Evolutionary conservation across 2,888 invertebrate species (phyloP).

Genomic region (Lamellibrachia columna): DNA sequence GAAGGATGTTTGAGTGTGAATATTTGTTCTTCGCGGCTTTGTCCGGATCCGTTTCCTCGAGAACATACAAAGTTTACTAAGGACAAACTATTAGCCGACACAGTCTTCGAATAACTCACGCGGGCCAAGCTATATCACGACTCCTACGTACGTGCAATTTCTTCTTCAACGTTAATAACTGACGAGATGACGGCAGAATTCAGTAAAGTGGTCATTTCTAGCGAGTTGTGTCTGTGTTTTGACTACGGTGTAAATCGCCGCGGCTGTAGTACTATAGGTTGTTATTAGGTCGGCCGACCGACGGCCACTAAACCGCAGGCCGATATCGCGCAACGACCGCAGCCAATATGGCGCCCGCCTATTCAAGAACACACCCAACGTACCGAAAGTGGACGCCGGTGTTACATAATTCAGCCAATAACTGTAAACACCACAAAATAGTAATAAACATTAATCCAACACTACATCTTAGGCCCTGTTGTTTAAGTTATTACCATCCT

Average conservation of each 20-base stretch:
- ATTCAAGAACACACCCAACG: neutral
- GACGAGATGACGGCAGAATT: neutral
- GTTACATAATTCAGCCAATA: neutral
- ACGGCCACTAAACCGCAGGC: neutral
- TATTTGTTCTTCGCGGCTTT: neutral
- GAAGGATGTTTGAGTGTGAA: neutral
- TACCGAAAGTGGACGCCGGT: neutral
- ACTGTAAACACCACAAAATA: neutral
- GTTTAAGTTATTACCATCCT: neutral
- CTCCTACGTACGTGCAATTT: neutral
- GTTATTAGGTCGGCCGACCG: neutral
- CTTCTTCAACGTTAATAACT: neutral
- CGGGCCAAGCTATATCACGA: neutral
- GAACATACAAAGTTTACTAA: neutral
- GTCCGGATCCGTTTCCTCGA: neutral
- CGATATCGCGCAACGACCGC: neutral
- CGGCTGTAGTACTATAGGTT: neutral
- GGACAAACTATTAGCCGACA: neutral
- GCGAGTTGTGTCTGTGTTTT: neutral
- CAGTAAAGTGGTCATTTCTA: neutral
- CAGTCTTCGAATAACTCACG: neutral
- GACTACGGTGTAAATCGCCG: neutral
- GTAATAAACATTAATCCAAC: neutral
- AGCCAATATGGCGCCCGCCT: neutral
- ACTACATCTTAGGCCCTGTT: neutral